Conservation (phyloP, 1,140 invertebrate species). For the Tetramorium parvispinum region DNA sequence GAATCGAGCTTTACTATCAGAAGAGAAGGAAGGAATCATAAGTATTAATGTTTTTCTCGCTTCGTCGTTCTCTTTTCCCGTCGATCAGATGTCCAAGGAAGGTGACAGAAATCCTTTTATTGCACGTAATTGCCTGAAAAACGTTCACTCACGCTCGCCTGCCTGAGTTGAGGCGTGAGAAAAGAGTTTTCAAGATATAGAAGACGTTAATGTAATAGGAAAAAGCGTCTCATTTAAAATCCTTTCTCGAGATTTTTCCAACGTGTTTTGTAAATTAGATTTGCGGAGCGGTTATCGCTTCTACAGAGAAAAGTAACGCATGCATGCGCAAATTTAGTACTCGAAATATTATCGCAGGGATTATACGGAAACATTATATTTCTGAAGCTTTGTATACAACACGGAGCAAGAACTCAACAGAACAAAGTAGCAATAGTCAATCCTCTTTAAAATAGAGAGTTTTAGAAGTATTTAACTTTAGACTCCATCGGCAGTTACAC, state of each 20-base stretch:
- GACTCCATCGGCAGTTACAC: not conserved
- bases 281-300: not conserved
- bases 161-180: conserved; percentile 60
- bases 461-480: conserved; percentile 42
- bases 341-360: not conserved
- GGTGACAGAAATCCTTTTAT: conserved; percentile 83
- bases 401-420: not conserved
- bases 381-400: conserved; percentile 10
- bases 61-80: conserved; percentile 77
- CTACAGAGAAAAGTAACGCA: not conserved
- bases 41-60: conserved; percentile 81
- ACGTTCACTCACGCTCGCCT: conserved; percentile 67
- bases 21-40: conserved; percentile 73
- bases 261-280: conserved; percentile 8
- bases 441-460: conserved; percentile 11
- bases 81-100: conserved; percentile 83
- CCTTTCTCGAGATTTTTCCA: not conserved
- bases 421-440: conserved; percentile 1
- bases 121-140: conserved; percentile 81
- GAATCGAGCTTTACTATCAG: conserved; percentile 49
- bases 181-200: conserved; percentile 24
- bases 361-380: not conserved
- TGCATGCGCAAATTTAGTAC: conserved; percentile 33
- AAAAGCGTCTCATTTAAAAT: not conserved
- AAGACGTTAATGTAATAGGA: conserved; percentile 47